phyloP scores from a whole-genome alignment of 2,888 invertebrate species.

The Blomia tropicalis region DNA sequence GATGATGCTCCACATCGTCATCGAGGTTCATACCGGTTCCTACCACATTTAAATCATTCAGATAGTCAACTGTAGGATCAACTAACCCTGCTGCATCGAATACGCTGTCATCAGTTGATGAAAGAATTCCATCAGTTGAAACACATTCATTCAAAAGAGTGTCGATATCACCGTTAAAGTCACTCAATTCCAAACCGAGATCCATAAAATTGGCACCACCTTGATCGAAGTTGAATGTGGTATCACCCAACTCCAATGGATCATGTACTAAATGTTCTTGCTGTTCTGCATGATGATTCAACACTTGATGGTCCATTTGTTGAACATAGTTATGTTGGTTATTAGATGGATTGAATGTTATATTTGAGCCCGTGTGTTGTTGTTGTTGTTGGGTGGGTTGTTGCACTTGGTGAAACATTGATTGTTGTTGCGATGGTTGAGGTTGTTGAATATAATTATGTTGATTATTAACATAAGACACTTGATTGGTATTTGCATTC shows the following conservation, averaged over 20 bases:
- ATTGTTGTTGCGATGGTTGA: neutral
- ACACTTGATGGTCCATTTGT: neutral
- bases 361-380: too few relatives aligned
- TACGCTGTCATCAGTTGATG: too few relatives aligned
- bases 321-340: neutral
- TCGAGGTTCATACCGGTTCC: neutral
- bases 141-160: neutral
- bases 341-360: neutral
- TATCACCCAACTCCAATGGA: neutral
- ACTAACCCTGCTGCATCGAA: neutral
- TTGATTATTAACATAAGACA: neutral
- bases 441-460: neutral
- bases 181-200: neutral
- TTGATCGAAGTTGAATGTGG: neutral
- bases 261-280: neutral
- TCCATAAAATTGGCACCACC: too few relatives aligned
- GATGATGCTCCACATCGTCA: neutral
- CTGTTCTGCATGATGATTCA: neutral
- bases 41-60: neutral
- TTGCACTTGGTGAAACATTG: too few relatives aligned
- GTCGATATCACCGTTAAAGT: neutral
- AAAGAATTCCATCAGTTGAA: too few relatives aligned
- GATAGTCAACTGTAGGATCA: neutral
- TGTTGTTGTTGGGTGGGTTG: neutral
- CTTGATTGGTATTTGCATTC: neutral